Percentiles rank a stretch among this genome's conserved stretches.
Conservation (phyloP, 2,797 vertebrate species). For the Harpagifer antarcticus region DNA sequence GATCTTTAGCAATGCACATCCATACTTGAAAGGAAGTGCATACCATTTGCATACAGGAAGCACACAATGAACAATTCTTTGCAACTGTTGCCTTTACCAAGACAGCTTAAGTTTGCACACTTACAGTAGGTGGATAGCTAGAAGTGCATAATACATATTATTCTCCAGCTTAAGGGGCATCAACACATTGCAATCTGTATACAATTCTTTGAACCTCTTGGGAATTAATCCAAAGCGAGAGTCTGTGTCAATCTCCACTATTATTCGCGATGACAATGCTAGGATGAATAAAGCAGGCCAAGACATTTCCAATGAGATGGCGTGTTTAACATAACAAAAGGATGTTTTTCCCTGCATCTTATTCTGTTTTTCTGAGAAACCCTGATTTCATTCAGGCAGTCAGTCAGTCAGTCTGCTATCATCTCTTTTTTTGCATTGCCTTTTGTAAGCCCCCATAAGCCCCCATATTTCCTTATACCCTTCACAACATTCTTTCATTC, state of each 20-base stretch:
- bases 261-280: constrained; percentile 76
- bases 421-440: constrained; percentile 54
- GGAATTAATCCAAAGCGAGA: constrained; percentile 74
- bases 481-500: constrained; percentile 35
- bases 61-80: constrained; percentile 54
- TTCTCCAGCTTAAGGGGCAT: constrained; percentile 65
- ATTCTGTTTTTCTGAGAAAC: constrained; percentile 71
- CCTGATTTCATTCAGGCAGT: constrained; percentile 73
- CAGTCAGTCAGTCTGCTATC: constrained; percentile 66
- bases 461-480: constrained; percentile 31
- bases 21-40: constrained; percentile 42
- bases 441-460: constrained; percentile 66
- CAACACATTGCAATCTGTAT: constrained; percentile 60
- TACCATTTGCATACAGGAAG: constrained; percentile 48
- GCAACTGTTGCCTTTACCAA: constrained; percentile 63
- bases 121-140: constrained; percentile 65
- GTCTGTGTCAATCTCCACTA: constrained; percentile 73
- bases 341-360: constrained; percentile 74
- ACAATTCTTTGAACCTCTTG: constrained; percentile 71
- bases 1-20: constrained; percentile 31
- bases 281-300: constrained; percentile 70
- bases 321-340: constrained; percentile 82
- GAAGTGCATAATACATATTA: constrained; percentile 58
- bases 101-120: constrained; percentile 65
- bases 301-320: constrained; percentile 72